Base-by-base conservation (phyloP, 1,140 invertebrate genomes). In the Spodoptera litura region DNA sequence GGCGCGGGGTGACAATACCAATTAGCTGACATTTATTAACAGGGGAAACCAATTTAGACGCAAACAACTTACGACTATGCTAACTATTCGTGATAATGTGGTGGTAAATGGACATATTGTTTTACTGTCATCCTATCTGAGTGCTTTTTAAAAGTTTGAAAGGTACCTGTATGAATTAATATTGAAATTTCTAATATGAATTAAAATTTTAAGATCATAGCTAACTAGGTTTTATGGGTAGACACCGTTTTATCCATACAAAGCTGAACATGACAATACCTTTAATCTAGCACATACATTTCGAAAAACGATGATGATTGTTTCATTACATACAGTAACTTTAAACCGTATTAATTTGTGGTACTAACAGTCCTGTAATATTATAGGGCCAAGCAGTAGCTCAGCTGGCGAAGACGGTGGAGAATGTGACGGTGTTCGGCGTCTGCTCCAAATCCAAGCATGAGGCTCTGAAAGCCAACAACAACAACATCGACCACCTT, bases 401-500 rank as follows among this genome's bases (percentile, higher is more conserved):
- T 27, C 98, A 98, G 91, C 94, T 98, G 56, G 96, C 96, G 51
- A 97, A 97, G 94, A 98, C 97, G 0, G 96, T 98, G n/a, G 95
- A 96, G 10, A 96, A 98, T 86, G 96, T 98, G 10, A 97, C 96
- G 6, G 96, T 98, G 35, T 97, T 98, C 92, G 98, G 98, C 11
- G 97, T 98, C 0, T 98, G 97, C 87, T 98, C 97, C 27, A 97
- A 97, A 89, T 95, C 95, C 84, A 99, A 98, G 94, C 97, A 98
- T 85, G 98, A 98, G 87, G 95, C 96, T 9, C 94, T 98, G 61
- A 97, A 97, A 90, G 94, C 95, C 27, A 95, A 95, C 81, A 96
- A 96, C 66, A 96, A 96, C 71, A 96, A 96, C 66, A 96, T 97
- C 70, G 96, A 98, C 84, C 96, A 98, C 89, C 93, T 98, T 9